These are phyloP conservation scores for Bambusicola thoracicus DNA, from an alignment of 2,113 vertebrate species.

Conservation along the genomic window DNA sequence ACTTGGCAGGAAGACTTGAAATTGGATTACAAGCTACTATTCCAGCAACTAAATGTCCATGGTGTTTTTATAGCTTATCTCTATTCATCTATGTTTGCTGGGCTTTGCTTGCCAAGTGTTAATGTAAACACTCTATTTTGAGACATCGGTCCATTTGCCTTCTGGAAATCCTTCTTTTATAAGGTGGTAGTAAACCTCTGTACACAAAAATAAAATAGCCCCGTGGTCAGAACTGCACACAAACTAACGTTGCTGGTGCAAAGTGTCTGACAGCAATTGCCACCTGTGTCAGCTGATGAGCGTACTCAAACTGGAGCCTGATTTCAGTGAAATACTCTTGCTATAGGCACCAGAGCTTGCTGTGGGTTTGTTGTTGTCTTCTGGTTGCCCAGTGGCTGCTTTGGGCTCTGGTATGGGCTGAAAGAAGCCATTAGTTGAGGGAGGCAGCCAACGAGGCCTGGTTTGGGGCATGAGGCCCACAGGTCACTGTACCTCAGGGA, in stretches of 20 bases:
- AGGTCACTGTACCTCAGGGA: rapidly evolving
- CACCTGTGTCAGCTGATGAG: conserved; percentile 41
- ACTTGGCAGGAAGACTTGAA: conserved; percentile 65
- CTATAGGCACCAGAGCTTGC: not conserved
- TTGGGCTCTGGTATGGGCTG: rapidly evolving
- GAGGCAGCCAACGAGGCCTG: rapidly evolving
- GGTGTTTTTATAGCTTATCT: conserved; percentile 81
- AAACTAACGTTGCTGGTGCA: conserved; percentile 21
- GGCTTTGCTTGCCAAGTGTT: conserved; percentile 79
- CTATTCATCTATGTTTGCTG: conserved; percentile 80
- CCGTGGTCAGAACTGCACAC: conserved; percentile 45
- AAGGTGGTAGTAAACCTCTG: conserved; percentile 73
- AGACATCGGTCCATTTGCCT: conserved; percentile 76
- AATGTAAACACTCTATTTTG: conserved; percentile 82
- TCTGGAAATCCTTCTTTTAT: conserved; percentile 78
- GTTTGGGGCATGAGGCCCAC: rapidly evolving
- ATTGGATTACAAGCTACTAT: conserved; percentile 64
- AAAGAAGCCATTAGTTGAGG: rapidly evolving
- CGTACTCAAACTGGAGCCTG: not conserved
- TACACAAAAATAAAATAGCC: conserved; percentile 53
- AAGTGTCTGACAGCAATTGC: conserved; percentile 20
- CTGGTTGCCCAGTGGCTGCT: not conserved
- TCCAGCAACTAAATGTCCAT: conserved; percentile 73
- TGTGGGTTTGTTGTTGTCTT: not conserved
- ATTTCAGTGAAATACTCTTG: conserved; percentile 8